Evolutionary conservation across 2,797 vertebrate species (phyloP), one percentile per base, ranked within the genome.

Genomic region (Rallus crepitans): DNA sequence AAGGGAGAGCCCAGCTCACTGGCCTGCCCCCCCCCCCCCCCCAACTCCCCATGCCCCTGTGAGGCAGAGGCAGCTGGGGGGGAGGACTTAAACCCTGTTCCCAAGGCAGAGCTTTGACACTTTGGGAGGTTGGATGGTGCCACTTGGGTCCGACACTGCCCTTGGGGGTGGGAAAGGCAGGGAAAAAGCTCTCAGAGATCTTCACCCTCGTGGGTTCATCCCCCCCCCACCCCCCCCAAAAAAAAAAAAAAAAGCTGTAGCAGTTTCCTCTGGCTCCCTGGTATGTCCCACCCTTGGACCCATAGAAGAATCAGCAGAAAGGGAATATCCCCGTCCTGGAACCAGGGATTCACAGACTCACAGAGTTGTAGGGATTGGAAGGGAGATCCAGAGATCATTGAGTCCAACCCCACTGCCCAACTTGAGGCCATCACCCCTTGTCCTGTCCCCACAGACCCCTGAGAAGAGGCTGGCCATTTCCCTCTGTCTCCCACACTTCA

Each of bases 1-100:
- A 14, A 35, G 48, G 75, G 77, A 84, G 37, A 80, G 15, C 11
- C 2, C 15, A 39, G 42, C 47, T 68, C 12, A 1, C 1, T 15
- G 75, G 37, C 35, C 31, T 31, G 48, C n/a, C 11, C 10, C 39
- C 4, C 15, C 18, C 42, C 42, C 30, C 9, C 8, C 39, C 5
- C 45, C 7, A 35, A 35, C 35, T 35, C 35, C 45, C 12, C 10
- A 0, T 23, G 4, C 1, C 61, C 53, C 24, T 16, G 0, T 13
- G 3, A 5, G 65, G 28, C 48, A 77, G 80, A 71, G 57, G n/a
- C 3, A 19, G 68, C 45, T 89, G 5, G 47, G 45, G 45, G 37
- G 56, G 33, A 16, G 35, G 9, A 73, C 28, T 24, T 30, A 53
- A 53, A 53, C 52, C 52, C 52, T 28, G 52, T 30, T 16, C 28